Evolutionary conservation across 1,140 invertebrate species (phyloP).

Genomic region (Eueides isabella): DNA sequence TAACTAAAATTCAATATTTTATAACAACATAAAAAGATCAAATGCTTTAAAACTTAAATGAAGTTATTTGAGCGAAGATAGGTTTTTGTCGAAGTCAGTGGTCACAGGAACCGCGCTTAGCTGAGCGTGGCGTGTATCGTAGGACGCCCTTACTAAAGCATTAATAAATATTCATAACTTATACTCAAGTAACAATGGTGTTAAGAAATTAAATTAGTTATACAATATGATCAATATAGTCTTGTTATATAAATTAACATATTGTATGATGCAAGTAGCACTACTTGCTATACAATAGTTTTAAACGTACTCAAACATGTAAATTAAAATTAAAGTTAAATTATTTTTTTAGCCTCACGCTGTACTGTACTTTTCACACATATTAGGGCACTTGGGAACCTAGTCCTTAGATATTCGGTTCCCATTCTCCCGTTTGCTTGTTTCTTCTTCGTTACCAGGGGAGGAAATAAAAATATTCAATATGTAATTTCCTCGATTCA

Average conservation of each 20-base stretch:
- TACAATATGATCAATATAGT: background rate
- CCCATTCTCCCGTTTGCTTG: no score
- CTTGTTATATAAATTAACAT: background rate
- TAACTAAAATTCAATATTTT: no score
- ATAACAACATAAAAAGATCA: no score
- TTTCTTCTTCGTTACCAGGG: no score
- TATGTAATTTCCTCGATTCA: no score
- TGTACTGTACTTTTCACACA: no score
- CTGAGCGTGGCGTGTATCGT: slow-evolving; percentile 47
- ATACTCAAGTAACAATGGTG: slow-evolving; percentile 17
- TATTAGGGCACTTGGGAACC: no score
- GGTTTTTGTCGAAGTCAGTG: slow-evolving; percentile 12
- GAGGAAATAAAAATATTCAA: no score
- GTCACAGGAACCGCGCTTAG: slow-evolving; percentile 53
- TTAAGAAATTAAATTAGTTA: slow-evolving; percentile 18
- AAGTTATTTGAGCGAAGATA: background rate
- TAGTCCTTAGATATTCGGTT: background rate
- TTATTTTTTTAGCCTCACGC: no score
- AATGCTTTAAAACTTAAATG: background rate
- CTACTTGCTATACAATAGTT: no score
- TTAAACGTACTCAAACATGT: background rate
- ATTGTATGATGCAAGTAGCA: background rate
- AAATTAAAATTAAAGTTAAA: background rate
- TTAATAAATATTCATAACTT: slow-evolving; percentile 31
- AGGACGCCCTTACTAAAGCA: slow-evolving; percentile 29